A percentile compares a stretch with the other conserved stretches of the same genome.
phyloP scores from a whole-genome alignment of 2,888 invertebrate genomes.

The Sphaeridia pumilis region DNA sequence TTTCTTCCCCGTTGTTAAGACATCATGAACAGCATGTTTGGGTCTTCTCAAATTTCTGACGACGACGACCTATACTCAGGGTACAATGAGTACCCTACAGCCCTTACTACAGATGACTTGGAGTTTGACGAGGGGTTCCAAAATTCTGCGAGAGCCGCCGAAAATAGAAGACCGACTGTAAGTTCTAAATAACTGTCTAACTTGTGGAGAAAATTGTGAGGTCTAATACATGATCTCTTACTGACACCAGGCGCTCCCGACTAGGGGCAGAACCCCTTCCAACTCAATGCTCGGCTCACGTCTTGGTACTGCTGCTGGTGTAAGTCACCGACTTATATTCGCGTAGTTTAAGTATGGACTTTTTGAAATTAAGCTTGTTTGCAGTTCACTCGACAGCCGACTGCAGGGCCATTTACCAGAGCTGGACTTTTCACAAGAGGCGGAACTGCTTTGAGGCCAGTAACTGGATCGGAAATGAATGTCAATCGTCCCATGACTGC shows the following conservation, averaged over 20 bases:
- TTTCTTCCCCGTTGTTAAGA: too few species aligned
- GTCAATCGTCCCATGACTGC: conserved; percentile 81
- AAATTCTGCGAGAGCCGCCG: conserved; percentile 61
- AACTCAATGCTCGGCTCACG: conserved; percentile 23
- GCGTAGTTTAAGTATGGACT: not conserved
- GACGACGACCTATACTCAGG: conserved; percentile 57
- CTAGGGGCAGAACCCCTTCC: conserved; percentile 33
- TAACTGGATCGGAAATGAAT: conserved; percentile 29
- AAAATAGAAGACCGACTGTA: conserved; percentile 57
- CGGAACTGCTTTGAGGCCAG: conserved; percentile 34
- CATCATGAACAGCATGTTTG: conserved; percentile 13
- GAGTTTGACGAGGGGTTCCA: conserved; percentile 62
- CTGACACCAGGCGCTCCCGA: conserved; percentile 23
- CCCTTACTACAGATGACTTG: conserved; percentile 54
- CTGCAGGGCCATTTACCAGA: conserved; percentile 19
- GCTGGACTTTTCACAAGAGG: conserved; percentile 26
- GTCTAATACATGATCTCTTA: not conserved
- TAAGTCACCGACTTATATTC: conserved; percentile 6
- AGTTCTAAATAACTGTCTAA: conserved; percentile 16
- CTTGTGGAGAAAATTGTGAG: not conserved
- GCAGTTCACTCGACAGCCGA: conserved; percentile 30
- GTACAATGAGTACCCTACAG: conserved; percentile 55
- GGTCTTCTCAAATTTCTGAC: conserved; percentile 37
- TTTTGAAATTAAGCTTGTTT: conserved; percentile 4
- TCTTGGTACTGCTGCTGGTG: conserved; percentile 29